Conservation (phyloP, 2,113 vertebrate genomes). For the Sciurus niger region DNA sequence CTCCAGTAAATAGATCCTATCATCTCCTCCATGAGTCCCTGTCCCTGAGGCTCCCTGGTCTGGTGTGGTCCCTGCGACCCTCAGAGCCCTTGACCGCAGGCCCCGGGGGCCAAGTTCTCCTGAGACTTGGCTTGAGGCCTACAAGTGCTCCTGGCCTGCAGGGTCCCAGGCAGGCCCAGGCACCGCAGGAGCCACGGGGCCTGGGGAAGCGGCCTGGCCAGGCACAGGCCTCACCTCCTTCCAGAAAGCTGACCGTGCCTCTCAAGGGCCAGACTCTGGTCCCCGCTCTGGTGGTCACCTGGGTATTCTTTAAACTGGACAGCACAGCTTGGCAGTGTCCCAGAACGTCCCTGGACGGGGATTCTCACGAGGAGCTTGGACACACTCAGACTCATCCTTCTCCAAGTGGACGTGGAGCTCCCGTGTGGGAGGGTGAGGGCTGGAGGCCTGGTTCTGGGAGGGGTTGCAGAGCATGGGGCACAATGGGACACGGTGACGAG, state of each 20-base stretch:
- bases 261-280: background rate
- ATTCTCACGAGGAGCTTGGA: background rate
- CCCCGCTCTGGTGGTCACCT: background rate
- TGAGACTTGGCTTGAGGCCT: background rate
- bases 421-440: background rate
- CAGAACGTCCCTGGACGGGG: background rate
- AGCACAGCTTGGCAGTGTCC: accelerated
- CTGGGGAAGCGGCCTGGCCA: background rate
- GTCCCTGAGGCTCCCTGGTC: too few relatives aligned
- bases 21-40: background rate
- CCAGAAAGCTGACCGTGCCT: background rate
- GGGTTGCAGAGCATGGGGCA: background rate
- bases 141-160: background rate
- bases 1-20: background rate
- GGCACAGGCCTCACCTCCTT: background rate
- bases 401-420: background rate
- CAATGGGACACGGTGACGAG: accelerated
- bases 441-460: background rate
- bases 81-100: background rate
- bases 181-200: background rate
- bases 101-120: background rate
- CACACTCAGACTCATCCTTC: background rate
- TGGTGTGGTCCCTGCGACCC: background rate
- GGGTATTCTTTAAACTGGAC: background rate
- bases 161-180: background rate